phyloP scores from a whole-genome alignment of 2,113 vertebrate genomes.

The Oreotrochilus melanogaster region DNA sequence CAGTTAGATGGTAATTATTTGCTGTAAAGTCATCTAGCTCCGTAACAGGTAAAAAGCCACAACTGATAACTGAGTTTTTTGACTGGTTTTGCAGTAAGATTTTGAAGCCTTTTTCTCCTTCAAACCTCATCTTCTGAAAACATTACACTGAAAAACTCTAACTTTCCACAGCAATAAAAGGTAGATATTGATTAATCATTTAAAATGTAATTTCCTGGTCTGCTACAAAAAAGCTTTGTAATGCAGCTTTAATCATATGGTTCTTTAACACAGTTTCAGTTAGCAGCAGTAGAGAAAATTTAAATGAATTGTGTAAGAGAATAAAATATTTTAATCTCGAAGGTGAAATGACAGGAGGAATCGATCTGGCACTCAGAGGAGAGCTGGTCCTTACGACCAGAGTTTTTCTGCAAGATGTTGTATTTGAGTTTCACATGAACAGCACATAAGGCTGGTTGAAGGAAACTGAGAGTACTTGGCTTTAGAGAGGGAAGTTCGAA shows the following conservation, averaged over 20 bases:
- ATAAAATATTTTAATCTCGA: background rate
- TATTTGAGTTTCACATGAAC: background rate
- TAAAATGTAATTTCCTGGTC: background rate
- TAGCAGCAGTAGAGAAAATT: background rate
- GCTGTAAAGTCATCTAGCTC: background rate
- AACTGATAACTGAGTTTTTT: background rate
- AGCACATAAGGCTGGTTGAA: background rate
- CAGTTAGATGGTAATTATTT: background rate
- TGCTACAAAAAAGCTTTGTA: background rate
- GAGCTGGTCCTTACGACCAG: background rate
- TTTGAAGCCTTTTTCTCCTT: background rate
- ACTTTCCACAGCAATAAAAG: background rate
- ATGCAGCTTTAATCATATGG: background rate
- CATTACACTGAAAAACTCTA: background rate
- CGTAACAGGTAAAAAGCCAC: background rate
- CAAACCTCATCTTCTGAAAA: background rate
- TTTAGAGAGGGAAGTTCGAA: background rate
- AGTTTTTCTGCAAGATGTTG: background rate
- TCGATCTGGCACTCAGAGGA: background rate
- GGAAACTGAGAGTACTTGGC: background rate
- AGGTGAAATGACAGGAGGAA: background rate
- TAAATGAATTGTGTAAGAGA: background rate
- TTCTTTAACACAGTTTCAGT: background rate
- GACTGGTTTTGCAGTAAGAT: background rate
- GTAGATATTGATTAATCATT: background rate